Base-by-base conservation (phyloP, 2,888 invertebrate species). In the Acanthosepion esculentum region DNA sequence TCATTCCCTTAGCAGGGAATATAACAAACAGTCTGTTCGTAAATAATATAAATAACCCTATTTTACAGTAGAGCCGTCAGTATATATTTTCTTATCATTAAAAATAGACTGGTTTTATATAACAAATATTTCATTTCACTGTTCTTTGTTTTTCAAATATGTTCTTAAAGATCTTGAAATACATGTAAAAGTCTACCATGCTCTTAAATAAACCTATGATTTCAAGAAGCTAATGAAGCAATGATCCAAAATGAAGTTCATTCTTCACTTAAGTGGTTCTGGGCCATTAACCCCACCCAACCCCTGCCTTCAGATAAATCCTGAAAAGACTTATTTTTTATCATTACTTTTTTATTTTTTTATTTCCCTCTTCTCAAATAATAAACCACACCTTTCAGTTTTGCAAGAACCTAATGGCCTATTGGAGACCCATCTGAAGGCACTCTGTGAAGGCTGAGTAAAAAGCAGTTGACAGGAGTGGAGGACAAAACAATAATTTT, bases 331-430 rank as follows among this genome's bases (percentile, higher is more conserved):
- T 23, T 64, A 29, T n/a, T 78, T n/a, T n/a, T 78, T n/a, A 23
- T 64, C 7, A 23, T 78, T 78, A 1, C 6, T 78, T 12, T 3
- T n/a, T 33, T n/a, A n/a, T 41, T 33, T 33, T 15, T n/a, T 78
- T 78, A n/a, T 78, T 78, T 18, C n/a, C 78, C n/a, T 33, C n/a
- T 78, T n/a, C 78, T n/a, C 78, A 78, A n/a, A 78, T 78, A 33
- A 78, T 78, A 78, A n/a, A 78, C n/a, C 78, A 78, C 78, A 78
- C 78, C 78, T 78, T 33, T 78, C n/a, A 78, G n/a, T 59, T 41
- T 59, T 59, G 59, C 59, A 78, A 78, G 78, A n/a, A 78, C 78
- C n/a, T 33, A 78, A n/a, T 78, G n/a, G 78, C 78, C 78, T 78
- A 78, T 78, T 78, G 78, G 78, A 7, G n/a, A 78, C 78, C 78